phyloP scores from a whole-genome alignment of 1,140 invertebrate genomes.

The Tyrophagus putrescentiae region DNA sequence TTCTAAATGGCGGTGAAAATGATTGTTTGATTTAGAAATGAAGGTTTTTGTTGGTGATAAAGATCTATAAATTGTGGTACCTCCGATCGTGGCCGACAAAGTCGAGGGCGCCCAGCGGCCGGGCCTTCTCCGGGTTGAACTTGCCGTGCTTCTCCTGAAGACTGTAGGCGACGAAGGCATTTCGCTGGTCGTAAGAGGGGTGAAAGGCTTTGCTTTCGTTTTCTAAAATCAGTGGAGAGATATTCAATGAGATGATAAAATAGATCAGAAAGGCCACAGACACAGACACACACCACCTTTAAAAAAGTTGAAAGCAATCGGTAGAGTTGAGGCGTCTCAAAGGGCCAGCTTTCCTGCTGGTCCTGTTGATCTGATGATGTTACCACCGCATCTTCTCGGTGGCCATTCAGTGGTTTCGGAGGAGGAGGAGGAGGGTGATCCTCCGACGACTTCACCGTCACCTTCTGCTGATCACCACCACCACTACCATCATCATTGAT shows the following conservation, averaged over 20 bases:
- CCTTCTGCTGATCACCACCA: too few species aligned
- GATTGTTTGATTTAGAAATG: neutral
- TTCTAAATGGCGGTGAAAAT: slow-evolving; percentile 26
- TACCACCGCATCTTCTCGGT: too few species aligned
- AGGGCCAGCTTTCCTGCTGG: too few species aligned
- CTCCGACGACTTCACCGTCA: too few species aligned
- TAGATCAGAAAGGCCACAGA: neutral
- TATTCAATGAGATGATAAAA: slow-evolving; percentile 3
- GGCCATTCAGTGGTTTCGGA: too few species aligned
- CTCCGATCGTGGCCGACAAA: slow-evolving; percentile 83
- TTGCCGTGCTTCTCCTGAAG: slow-evolving; percentile 79
- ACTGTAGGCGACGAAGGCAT: slow-evolving; percentile 74
- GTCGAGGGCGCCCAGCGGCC: slow-evolving; percentile 78
- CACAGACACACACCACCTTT: slow-evolving; percentile 5
- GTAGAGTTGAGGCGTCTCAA: neutral
- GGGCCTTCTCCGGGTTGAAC: slow-evolving; percentile 53
- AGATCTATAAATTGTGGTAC: slow-evolving; percentile 31
- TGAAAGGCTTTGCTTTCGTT: slow-evolving; percentile 91
- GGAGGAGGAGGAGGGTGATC: too few species aligned
- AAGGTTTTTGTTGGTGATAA: too few species aligned
- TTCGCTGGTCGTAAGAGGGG: slow-evolving; percentile 79
- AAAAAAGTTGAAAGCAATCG: slow-evolving; percentile 15
- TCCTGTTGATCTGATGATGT: too few species aligned
- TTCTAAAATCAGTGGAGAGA: slow-evolving; percentile 43
- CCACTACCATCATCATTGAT: too few species aligned